phyloP scores from a whole-genome alignment of 1,140 invertebrate species.

The Panulirus ornatus region DNA sequence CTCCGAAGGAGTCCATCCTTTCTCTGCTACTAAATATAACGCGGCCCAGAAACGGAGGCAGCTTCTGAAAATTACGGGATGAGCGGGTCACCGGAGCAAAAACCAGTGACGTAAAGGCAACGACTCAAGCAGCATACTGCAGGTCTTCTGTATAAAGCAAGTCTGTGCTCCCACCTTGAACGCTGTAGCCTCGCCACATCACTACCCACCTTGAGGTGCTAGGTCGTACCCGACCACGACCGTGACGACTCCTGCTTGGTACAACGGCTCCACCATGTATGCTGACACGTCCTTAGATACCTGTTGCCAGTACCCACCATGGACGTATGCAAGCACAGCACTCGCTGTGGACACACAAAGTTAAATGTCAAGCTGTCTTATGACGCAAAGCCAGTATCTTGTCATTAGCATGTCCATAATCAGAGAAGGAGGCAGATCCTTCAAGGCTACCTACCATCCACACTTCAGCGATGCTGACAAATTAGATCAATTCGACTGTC shows the following conservation, averaged over 20 bases:
- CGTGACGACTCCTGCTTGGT: neutral
- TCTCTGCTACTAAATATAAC: too few species aligned
- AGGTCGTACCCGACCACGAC: conserved; percentile 37
- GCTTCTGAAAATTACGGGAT: too few species aligned
- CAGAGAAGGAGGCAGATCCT: neutral
- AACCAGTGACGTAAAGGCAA: too few species aligned
- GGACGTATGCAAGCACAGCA: conserved; percentile 24
- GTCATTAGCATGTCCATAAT: neutral
- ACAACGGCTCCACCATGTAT: conserved; percentile 21
- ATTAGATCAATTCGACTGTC: too few species aligned
- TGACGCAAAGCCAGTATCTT: too few species aligned
- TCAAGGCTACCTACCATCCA: neutral
- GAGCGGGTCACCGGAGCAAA: too few species aligned
- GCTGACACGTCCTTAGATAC: conserved; percentile 14
- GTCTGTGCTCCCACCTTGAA: too few species aligned
- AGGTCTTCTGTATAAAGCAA: too few species aligned
- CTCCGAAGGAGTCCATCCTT: too few species aligned
- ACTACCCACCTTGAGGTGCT: conserved; percentile 24
- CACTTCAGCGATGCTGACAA: neutral
- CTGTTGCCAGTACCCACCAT: conserved; percentile 55
- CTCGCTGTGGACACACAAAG: neutral
- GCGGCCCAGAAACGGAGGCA: too few species aligned
- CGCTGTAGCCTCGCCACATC: neutral
- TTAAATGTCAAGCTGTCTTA: neutral
- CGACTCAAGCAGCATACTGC: too few species aligned